Evolutionary conservation across 1,140 invertebrate genomes (phyloP).

Genomic region (Acromyrmex echinatior): DNA sequence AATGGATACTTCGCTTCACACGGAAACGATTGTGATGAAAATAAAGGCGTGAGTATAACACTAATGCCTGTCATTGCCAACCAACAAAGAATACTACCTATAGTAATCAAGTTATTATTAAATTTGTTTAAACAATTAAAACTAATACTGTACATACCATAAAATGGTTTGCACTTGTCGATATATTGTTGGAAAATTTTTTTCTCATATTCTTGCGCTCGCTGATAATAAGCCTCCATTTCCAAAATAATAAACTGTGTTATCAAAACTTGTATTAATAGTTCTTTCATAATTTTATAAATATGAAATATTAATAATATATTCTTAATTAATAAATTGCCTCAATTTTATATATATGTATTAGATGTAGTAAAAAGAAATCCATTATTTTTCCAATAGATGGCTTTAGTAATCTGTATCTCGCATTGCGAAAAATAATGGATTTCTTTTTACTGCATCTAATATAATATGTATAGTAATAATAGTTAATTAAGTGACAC

Average conservation of each 20-base stretch:
- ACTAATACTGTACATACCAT: conserved; percentile 28
- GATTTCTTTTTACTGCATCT: too few species aligned
- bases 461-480: not conserved
- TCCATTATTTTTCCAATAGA: too few species aligned
- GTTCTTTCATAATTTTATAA: not conserved
- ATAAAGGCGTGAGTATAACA: conserved; percentile 64
- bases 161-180: conserved; percentile 57
- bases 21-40: conserved; percentile 59
- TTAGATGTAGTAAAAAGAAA: too few species aligned
- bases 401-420: too few species aligned
- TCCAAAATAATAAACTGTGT: conserved; percentile 49
- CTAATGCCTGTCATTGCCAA: conserved; percentile 51
- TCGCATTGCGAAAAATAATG: too few species aligned
- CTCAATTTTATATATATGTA: not conserved
- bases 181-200: conserved; percentile 68
- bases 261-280: conserved; percentile 20
- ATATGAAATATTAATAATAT: not conserved
- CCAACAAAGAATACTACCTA: conserved; percentile 23
- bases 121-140: not conserved
- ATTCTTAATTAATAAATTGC: not conserved
- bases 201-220: conserved; percentile 57
- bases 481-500: not conserved
- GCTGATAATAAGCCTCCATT: conserved; percentile 67
- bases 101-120: conserved; percentile 10
- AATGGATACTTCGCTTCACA: conserved; percentile 48